These are phyloP conservation scores for Scaptomyza reducta DNA, from an alignment of 2,888 invertebrate species.

Conservation along the genomic window DNA sequence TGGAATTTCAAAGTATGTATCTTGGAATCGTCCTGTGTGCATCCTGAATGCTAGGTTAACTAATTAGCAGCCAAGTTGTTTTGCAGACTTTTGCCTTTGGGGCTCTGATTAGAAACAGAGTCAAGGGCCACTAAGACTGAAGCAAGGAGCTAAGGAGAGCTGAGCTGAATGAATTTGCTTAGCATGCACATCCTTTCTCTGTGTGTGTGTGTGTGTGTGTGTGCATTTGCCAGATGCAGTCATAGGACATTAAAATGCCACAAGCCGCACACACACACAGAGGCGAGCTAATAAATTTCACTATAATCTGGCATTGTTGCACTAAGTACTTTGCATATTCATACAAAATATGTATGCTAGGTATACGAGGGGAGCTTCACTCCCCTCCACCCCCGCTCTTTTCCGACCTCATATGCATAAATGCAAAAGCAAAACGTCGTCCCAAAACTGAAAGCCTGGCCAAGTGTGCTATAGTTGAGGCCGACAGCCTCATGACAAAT, in stretches of 20 bases:
- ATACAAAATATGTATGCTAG: slow-evolving; percentile 62
- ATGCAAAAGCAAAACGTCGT: slow-evolving; percentile 49
- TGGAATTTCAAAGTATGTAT: background rate
- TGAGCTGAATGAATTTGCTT: slow-evolving; percentile 15
- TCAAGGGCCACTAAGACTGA: background rate
- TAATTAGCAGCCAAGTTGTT: slow-evolving; percentile 66
- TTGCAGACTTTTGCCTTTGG: slow-evolving; percentile 28
- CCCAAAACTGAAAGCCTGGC: slow-evolving; percentile 19
- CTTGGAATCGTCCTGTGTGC: slow-evolving; percentile 1
- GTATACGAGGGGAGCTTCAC: slow-evolving; percentile 18
- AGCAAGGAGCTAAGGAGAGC: too few relatives aligned
- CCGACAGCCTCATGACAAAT: slow-evolving; percentile 28
- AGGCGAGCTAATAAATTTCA: slow-evolving; percentile 75
- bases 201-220: slow-evolving; percentile 2
- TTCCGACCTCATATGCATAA: slow-evolving; percentile 63
- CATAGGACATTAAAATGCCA: slow-evolving; percentile 55
- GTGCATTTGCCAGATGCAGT: slow-evolving; percentile 44
- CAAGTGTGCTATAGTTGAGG: slow-evolving; percentile 31
- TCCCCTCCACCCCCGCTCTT: background rate
- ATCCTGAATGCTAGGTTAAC: slow-evolving; percentile 45
- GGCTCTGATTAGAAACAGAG: slow-evolving; percentile 29
- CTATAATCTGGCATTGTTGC: slow-evolving; percentile 79
- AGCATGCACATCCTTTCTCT: background rate
- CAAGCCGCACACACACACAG: slow-evolving; percentile 28
- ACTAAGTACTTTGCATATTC: slow-evolving; percentile 80